phyloP scores from a whole-genome alignment of 2,888 invertebrate species.

The Troilus luridus region DNA sequence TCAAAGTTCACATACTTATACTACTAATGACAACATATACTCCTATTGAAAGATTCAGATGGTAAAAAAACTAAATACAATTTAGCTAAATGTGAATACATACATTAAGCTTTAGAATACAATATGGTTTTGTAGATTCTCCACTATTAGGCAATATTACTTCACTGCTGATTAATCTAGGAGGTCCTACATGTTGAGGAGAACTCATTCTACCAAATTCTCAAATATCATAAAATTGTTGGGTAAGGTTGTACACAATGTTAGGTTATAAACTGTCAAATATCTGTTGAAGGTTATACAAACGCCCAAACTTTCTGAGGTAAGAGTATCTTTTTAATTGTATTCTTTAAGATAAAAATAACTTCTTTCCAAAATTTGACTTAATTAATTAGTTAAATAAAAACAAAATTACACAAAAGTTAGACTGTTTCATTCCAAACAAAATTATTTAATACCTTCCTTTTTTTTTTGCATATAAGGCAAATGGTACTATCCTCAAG shows the following conservation, averaged over 20 bases:
- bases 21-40: too few relatives aligned
- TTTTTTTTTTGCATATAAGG: too few relatives aligned
- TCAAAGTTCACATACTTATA: too few relatives aligned
- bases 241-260: background rate
- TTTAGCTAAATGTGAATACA: background rate
- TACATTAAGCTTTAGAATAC: slow-evolving; percentile 16
- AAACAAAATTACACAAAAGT: too few relatives aligned
- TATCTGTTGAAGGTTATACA: background rate
- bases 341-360: background rate
- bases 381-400: too few relatives aligned
- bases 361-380: background rate
- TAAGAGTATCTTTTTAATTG: background rate
- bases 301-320: background rate
- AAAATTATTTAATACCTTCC: too few relatives aligned
- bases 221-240: background rate
- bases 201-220: background rate
- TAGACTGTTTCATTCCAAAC: too few relatives aligned
- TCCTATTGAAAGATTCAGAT: too few relatives aligned
- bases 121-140: background rate
- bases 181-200: background rate
- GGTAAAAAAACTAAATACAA: background rate
- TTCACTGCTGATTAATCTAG: slow-evolving; percentile 20
- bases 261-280: background rate
- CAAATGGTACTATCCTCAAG: too few relatives aligned
- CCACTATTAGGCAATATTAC: background rate